phyloP scores from a whole-genome alignment of 1,140 invertebrate species.

The Drosophila bocqueti region DNA sequence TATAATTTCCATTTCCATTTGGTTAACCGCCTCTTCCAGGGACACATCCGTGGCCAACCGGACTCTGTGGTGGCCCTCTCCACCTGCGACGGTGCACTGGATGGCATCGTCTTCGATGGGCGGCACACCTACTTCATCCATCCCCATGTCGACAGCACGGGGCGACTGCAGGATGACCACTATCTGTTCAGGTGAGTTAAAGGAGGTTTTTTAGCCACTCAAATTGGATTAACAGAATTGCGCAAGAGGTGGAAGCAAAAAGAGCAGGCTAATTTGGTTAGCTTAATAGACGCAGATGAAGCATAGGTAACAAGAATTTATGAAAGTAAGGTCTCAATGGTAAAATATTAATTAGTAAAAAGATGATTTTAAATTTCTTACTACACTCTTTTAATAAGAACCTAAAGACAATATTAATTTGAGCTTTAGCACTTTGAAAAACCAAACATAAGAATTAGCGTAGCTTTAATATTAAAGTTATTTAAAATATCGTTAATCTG shows the following conservation, averaged over 20 bases:
- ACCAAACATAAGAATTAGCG: neutral
- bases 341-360: neutral
- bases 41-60: slow-evolving; percentile 89
- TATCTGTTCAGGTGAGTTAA: slow-evolving; percentile 77
- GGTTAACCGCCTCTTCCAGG: slow-evolving; percentile 84
- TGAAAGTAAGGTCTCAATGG: neutral
- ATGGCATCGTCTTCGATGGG: slow-evolving; percentile 94
- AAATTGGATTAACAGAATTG: slow-evolving; percentile 5
- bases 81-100: slow-evolving; percentile 92
- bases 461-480: neutral
- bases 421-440: too few relatives aligned
- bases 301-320: neutral
- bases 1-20: slow-evolving; percentile 53
- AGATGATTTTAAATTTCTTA: neutral
- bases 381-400: neutral
- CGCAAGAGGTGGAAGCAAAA: neutral
- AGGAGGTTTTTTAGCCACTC: neutral
- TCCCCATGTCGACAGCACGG: slow-evolving; percentile 67
- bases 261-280: neutral
- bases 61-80: slow-evolving; percentile 94
- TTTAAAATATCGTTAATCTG: neutral
- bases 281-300: neutral
- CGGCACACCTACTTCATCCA: slow-evolving; percentile 91
- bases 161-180: slow-evolving; percentile 74
- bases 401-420: too few relatives aligned